Evolutionary conservation across 2,113 vertebrate species (phyloP).

Genomic region (Eublepharis macularius): DNA sequence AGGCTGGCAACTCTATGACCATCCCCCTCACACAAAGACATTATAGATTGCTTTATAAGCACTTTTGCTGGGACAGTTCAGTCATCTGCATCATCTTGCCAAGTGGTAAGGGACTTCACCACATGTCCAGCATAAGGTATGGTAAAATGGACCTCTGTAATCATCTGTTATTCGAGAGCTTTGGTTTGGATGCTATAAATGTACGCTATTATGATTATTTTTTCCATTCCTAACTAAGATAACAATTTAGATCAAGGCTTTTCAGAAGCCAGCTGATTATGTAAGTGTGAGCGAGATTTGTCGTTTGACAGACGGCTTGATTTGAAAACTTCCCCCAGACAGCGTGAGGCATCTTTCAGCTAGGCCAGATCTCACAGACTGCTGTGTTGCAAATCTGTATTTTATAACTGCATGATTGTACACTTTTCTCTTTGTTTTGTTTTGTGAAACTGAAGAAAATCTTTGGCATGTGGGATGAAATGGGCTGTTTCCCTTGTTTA

Average conservation of each 20-base stretch:
- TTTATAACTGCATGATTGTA: background rate
- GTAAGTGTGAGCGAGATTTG: background rate
- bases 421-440: background rate
- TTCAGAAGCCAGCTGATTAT: background rate
- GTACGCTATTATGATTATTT: background rate
- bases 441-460: conserved; percentile 8
- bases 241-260: background rate
- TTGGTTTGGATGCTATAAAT: background rate
- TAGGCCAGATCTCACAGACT: background rate
- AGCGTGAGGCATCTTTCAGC: background rate
- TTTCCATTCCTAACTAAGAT: background rate
- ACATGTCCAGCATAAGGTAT: background rate
- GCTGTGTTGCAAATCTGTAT: background rate
- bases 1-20: too few relatives aligned
- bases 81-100: background rate
- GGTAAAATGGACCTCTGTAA: background rate
- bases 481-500: background rate
- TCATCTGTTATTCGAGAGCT: background rate
- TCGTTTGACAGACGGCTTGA: background rate
- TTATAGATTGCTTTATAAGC: too few relatives aligned
- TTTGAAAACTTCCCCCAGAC: background rate
- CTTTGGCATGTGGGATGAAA: background rate
- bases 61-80: background rate
- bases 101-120: background rate
- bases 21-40: too few relatives aligned